A percentile compares a stretch with the other conserved stretches of the same genome.
Conservation (phyloP, 2,797 vertebrate genomes). For the Dallia pectoralis region DNA sequence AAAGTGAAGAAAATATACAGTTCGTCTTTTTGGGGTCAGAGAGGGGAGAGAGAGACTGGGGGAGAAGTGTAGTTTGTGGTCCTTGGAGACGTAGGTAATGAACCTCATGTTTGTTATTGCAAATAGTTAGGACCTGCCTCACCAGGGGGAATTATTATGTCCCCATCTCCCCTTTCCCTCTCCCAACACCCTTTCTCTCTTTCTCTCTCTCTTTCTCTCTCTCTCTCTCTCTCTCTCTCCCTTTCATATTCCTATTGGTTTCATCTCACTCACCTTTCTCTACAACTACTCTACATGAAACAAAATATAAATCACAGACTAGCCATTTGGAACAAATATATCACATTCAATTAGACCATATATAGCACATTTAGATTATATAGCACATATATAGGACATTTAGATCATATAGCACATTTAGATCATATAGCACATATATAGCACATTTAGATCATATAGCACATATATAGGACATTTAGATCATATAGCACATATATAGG, state of each 20-base stretch:
- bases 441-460: neutral
- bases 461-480: neutral
- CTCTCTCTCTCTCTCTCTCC: neutral
- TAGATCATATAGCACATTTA: too few species aligned
- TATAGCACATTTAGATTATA: too few species aligned
- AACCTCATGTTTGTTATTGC: slow-evolving; percentile 37
- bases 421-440: neutral
- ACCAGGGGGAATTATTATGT: neutral
- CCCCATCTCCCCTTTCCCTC: neutral
- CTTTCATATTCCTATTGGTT: neutral
- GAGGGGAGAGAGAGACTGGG: slow-evolving; percentile 3
- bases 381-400: neutral
- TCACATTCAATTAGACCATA: neutral
- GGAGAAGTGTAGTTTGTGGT: neutral
- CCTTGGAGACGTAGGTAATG: slow-evolving; percentile 29
- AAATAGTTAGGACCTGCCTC: slow-evolving; percentile 26
- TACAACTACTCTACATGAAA: neutral
- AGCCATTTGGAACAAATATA: slow-evolving; percentile 4
- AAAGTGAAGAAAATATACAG: slow-evolving; percentile 27
- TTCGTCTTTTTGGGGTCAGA: slow-evolving; percentile 16
- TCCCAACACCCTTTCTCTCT: neutral
- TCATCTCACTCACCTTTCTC: neutral
- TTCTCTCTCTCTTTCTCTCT: neutral
- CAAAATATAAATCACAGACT: slow-evolving; percentile 11
- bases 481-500: neutral